phyloP scores from a whole-genome alignment of 2,797 vertebrate species.

The Chrosomus eos region DNA sequence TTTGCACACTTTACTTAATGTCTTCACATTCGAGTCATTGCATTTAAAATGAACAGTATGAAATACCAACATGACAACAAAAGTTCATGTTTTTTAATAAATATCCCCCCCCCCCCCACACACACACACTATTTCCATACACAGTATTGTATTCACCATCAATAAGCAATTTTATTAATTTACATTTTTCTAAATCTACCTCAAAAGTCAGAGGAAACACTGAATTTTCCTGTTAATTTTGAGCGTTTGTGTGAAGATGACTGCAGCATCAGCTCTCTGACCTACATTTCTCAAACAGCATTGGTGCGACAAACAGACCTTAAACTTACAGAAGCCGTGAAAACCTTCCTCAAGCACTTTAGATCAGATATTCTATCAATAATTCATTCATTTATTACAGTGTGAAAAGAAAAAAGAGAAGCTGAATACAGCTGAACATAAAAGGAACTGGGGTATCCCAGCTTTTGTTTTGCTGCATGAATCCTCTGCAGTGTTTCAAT shows the following conservation, averaged over 20 bases:
- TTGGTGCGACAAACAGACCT: conserved; percentile 1
- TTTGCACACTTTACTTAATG: no score
- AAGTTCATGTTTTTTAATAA: no score
- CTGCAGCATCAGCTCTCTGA: conserved; percentile 30
- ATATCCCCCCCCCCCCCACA: no score
- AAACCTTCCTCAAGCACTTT: not conserved
- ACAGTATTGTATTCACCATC: no score
- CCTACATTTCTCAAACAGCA: conserved; percentile 41
- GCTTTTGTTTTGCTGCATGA: conserved; percentile 17
- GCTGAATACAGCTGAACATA: not conserved
- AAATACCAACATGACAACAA: no score
- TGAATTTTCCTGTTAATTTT: not conserved
- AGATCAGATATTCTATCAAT: conserved; percentile 6
- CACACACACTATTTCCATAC: no score
- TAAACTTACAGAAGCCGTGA: conserved; percentile 29
- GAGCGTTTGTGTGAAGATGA: conserved; percentile 1
- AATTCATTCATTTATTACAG: conserved; percentile 3
- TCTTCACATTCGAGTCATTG: no score
- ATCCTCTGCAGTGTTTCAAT: not conserved
- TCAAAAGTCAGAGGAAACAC: not conserved
- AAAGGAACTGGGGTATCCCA: not conserved
- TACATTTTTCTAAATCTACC: no score
- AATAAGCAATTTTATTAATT: no score
- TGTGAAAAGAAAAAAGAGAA: not conserved
- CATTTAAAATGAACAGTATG: no score